Base-by-base conservation (phyloP, 2,113 vertebrate species). In the Gulo gulo region DNA sequence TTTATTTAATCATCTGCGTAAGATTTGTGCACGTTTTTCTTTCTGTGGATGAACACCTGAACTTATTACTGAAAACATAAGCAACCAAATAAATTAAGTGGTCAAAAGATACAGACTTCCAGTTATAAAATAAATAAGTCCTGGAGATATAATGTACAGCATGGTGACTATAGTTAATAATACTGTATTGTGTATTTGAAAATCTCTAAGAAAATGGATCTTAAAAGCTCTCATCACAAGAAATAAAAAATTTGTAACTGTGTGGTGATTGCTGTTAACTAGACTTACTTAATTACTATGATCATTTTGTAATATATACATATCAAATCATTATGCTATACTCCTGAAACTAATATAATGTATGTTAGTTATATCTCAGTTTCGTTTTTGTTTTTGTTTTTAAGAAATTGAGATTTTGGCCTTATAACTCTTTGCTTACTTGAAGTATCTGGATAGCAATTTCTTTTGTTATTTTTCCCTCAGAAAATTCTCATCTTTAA, bases 391-490 rank as follows among this genome's bases (percentile, higher is more conserved):
- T 20, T 36, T 36, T 69, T 36, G 4, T 36, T 45, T 57, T 57
- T 57, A 88, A 82, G 47, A 96, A 87, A 34, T 81, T 85, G 71
- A 73, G n/a, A 57, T 79, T 97, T 93, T 85, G 50, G 16, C 59
- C 7, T 52, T 88, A 47, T 3, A 36, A 23, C 16, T 91, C 69
- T 93, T 97, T 94, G n/a, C 50, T 74, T 93, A 42, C 29, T 42
- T 95, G 80, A 94, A 93, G 14, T 95, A 71, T 82, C 69, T 97
- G 39, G 55, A 50, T 78, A 86, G 16, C 20, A 89, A 87, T 95
- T 92, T 7, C n/a, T 96, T 95, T 97, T 96, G 69, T 69, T 93
- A 45, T 76, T 95, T 95, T 97, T 96, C 57, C n/a, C 31, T 91
- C 16, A 63, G 57, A 94, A 96, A 93, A 92, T 76, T 97, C 52